Base-by-base conservation (phyloP, 2,113 vertebrate species). In the Chaetodon auriga region DNA sequence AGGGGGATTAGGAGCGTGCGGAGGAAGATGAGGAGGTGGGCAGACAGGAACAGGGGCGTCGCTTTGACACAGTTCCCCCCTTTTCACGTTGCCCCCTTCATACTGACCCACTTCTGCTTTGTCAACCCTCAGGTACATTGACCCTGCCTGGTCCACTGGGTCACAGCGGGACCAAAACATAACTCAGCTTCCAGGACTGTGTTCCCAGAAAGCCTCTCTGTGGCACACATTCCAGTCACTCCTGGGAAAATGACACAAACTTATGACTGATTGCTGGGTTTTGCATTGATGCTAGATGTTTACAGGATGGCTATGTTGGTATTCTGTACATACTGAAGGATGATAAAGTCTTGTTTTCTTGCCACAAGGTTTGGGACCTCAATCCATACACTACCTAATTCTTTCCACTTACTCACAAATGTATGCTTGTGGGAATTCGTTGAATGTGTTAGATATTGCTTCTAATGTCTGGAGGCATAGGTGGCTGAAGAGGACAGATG, bases 61-160 rank as follows among this genome's bases (percentile, higher is more conserved):
- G n/a, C 78, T 90, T 84, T 93, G 89, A 93, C 88, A 93, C 89
- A 82, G 80, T 89, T 73, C 80, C 87, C 85, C 90, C 68, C 71
- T 55, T 66, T 87, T 81, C 7, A 6, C 55, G 2, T 72, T 80
- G 72, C 83, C 81, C 75, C 71, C 65, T 89, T 90, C 78, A 58
- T 73, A 48, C 84, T 93, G 91, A 93, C 92, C 87, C 92, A 91
- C 68, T 94, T 94, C 84, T 92, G 89, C 89, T 90, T 89, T 86
- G 77, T 88, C 82, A 83, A 87, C 61, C 85, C 83, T 88, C 88
- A 92, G 92, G 90, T 91, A 91, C 87, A 82, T 72, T 65, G 81
- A 87, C 78, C 85, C 68, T 80, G 81, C 85, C 82, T 77, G 89
- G 78, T 92, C 91, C 82, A 89, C 80, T 90, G 74, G 74, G 77